phyloP scores from a whole-genome alignment of 2,888 invertebrate genomes.

The Alloscopus bannaensis region DNA sequence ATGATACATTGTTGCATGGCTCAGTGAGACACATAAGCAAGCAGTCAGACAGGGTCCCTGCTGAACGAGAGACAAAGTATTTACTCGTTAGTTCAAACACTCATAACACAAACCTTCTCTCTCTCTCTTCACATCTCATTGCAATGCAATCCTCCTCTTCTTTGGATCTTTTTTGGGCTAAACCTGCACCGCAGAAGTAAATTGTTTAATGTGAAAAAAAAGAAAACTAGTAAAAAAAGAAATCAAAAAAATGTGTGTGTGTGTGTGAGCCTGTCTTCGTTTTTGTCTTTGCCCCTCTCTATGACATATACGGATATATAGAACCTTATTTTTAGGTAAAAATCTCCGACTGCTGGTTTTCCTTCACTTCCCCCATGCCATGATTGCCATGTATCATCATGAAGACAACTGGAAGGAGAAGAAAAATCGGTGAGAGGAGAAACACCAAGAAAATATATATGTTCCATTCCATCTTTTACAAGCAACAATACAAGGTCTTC shows the following conservation, averaged over 20 bases:
- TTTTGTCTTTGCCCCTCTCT: slow-evolving; percentile 19
- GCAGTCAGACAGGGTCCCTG: slow-evolving; percentile 61
- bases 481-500: slow-evolving; percentile 66
- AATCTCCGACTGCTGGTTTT: slow-evolving; percentile 31
- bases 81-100: slow-evolving; percentile 63
- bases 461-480: slow-evolving; percentile 57
- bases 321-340: slow-evolving; percentile 35
- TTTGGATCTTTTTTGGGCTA: background rate
- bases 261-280: background rate
- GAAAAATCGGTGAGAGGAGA: background rate
- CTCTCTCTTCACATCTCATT: background rate
- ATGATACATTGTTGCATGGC: slow-evolving; percentile 62
- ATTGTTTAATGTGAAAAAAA: slow-evolving; percentile 25
- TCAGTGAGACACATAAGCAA: slow-evolving; percentile 54
- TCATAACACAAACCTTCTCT: slow-evolving; percentile 42
- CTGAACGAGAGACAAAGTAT: slow-evolving; percentile 66
- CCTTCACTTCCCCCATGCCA: slow-evolving; percentile 49
- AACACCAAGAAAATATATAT: slow-evolving; percentile 13
- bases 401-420: slow-evolving; percentile 52
- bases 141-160: slow-evolving; percentile 1
- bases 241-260: slow-evolving; percentile 47
- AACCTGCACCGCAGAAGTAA: slow-evolving; percentile 2
- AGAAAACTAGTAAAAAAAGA: slow-evolving; percentile 8
- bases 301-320: too few relatives aligned
- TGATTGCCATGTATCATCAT: slow-evolving; percentile 53